Base-by-base conservation (phyloP, 2,888 invertebrate genomes). In the Zeuzera pyrina region DNA sequence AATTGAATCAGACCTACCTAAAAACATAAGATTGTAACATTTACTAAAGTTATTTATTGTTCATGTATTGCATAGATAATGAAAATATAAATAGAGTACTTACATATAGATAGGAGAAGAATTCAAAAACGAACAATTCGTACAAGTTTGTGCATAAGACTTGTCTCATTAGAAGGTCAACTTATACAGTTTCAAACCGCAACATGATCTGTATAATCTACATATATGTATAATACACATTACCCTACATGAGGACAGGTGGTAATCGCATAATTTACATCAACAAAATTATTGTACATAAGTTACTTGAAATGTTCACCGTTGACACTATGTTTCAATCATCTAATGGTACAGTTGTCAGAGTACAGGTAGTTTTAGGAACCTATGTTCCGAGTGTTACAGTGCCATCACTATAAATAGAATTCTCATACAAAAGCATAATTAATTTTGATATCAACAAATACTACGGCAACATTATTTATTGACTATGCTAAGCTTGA, bases 1-100 rank as follows among this genome's bases (percentile, higher is more conserved):
- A 74, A 78, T 77, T 78, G 76, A 73, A 78, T 78, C 66, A 60
- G 68, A 61, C 78, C 79, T 81, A 81, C 71, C 81, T 83, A 81
- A 66, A n/a, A 64, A 74, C 66, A 50, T 60, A 69, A 64, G 53
- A 52, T 43, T 60, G 60, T 61, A 61, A 55, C 51, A 61, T 44
- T 59, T 56, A 34, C 49, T 54, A 50, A 39, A 42, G 48, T 45
- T 45, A 62, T 65, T n/a, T 71, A 78, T 77, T 77, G 77, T 78
- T 79, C 76, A 5, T 28, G 65, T 66, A 68, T 72, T 71, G 65
- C 67, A 56, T 65, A 61, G 47, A 36, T 46, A 52, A 53, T 47
- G 50, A 51, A 7, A 25, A 3, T 25, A 25, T 8, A 19, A 7
- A 19, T 12, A 12, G 25, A 1, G 11, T 12, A 14, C n/a, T 28